A percentile compares a stretch with the other conserved stretches of the same genome.
phyloP scores from a whole-genome alignment of 2,888 invertebrate genomes.

The Clitarchus hookeri region DNA sequence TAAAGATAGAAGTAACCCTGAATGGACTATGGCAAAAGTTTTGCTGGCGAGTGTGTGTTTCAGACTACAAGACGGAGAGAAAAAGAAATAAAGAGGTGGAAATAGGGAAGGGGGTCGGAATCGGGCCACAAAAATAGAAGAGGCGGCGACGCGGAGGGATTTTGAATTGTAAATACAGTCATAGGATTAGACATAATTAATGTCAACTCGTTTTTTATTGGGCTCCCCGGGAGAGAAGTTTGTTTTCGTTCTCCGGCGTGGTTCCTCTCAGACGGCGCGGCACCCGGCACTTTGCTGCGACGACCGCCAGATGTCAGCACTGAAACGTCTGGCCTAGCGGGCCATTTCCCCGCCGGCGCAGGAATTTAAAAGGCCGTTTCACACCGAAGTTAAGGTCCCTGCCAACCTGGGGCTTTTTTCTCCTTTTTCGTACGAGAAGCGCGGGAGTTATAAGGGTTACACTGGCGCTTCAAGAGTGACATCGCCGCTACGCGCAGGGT shows the following conservation, averaged over 20 bases:
- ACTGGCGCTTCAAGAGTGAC: too few relatives aligned
- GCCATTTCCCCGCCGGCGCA: too few relatives aligned
- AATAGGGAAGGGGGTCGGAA: neutral
- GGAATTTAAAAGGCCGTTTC: too few relatives aligned
- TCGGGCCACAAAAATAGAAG: neutral
- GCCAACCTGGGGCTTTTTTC: too few relatives aligned
- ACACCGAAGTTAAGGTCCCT: too few relatives aligned
- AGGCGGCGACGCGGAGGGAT: neutral
- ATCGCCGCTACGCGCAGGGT: too few relatives aligned
- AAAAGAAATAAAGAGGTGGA: neutral
- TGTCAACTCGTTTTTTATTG: neutral
- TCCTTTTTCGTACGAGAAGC: too few relatives aligned
- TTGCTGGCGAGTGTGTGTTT: too few relatives aligned
- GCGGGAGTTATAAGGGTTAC: too few relatives aligned
- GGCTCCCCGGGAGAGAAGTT: neutral
- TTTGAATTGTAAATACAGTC: slow-evolving; percentile 5
- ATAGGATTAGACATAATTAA: slow-evolving; percentile 1
- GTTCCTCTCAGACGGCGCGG: neutral
- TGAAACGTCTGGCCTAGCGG: neutral
- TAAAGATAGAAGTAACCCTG: too few relatives aligned
- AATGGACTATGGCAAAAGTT: too few relatives aligned
- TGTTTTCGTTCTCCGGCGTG: neutral
- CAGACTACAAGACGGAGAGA: neutral
- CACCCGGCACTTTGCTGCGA: neutral
- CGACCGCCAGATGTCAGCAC: neutral